phyloP scores from a whole-genome alignment of 23 tunicate species.

The Ciona savignyi region DNA sequence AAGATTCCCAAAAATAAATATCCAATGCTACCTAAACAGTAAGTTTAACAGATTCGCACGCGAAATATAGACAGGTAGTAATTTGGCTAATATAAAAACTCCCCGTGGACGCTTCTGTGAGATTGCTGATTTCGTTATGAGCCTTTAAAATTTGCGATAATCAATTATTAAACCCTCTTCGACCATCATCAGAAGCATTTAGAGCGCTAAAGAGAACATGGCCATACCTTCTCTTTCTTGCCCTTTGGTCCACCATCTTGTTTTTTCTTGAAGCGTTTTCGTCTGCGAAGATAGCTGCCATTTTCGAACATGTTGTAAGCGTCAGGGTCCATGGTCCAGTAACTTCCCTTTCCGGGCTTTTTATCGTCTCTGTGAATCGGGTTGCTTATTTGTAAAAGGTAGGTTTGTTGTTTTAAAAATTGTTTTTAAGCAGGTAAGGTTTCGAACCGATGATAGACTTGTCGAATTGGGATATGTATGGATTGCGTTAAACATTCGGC shows the following conservation, averaged over 20 bases:
- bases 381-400: too few species aligned
- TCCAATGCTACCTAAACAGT: not conserved
- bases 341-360: constrained; percentile 95
- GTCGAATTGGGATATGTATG: too few species aligned
- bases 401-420: too few species aligned
- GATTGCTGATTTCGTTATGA: not conserved
- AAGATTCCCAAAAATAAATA: not conserved
- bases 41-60: not conserved
- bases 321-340: constrained; percentile 96
- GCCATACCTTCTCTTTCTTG: constrained; percentile 28
- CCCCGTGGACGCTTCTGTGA: not conserved
- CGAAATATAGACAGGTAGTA: not conserved
- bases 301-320: constrained; percentile 98
- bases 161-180: not conserved
- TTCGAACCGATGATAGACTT: too few species aligned
- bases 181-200: not conserved
- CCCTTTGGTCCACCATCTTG: constrained; percentile 41
- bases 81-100: not conserved
- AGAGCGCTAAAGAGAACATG: not conserved
- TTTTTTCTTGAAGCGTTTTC: constrained; percentile 89
- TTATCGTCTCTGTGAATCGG: constrained; percentile 58
- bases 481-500: too few species aligned
- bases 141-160: not conserved
- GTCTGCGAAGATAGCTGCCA: constrained; percentile 87
- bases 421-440: too few species aligned